These are phyloP conservation scores for Trogon surrucura DNA, from an alignment of 2,113 vertebrate species.

Conservation along the genomic window DNA sequence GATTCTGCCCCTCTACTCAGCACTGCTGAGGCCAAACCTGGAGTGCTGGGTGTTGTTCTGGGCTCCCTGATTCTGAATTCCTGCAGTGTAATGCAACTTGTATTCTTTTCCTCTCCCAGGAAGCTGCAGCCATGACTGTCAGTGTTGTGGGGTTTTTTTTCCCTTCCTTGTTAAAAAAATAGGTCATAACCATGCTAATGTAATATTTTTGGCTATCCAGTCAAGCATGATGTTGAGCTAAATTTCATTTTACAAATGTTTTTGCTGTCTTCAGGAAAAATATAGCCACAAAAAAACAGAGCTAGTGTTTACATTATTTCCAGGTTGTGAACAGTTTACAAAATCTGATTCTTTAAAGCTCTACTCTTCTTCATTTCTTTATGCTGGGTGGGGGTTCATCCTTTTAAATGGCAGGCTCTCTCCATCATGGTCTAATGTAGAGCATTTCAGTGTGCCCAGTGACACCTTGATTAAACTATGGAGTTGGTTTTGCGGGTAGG, in stretches of 20 bases:
- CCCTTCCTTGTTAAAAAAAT: background rate
- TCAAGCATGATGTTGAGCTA: background rate
- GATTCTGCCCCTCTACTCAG: background rate
- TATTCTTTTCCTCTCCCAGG: background rate
- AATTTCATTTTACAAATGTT: background rate
- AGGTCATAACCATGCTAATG: background rate
- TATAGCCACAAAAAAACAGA: background rate
- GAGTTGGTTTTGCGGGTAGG: background rate
- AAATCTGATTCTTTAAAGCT: background rate
- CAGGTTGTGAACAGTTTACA: background rate
- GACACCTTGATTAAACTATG: background rate
- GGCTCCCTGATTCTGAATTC: background rate
- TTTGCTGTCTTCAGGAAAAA: background rate
- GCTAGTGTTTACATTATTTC: background rate
- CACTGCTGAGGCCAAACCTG: accelerated
- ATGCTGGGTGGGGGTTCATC: background rate
- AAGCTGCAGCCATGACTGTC: background rate
- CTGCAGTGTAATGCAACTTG: background rate
- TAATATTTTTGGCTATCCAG: background rate
- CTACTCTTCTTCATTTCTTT: background rate
- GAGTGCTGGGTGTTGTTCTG: background rate
- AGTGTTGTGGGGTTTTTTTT: background rate
- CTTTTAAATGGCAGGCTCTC: background rate
- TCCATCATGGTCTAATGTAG: background rate
- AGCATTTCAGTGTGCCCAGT: background rate